Conservation (phyloP, 2,797 vertebrate genomes). For the Neosilurus mollespiculum region DNA sequence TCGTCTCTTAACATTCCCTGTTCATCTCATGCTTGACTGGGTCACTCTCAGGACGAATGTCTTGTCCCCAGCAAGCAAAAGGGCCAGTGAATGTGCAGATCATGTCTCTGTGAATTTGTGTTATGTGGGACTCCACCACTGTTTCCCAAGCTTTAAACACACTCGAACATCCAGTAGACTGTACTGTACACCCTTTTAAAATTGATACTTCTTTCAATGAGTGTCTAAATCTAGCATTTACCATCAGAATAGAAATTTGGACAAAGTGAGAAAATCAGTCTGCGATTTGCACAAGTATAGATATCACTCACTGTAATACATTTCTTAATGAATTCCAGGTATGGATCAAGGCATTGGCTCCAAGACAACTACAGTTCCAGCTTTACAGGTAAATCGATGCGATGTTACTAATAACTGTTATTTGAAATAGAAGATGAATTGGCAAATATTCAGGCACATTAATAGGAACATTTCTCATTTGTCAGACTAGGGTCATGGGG, state of each 20-base stretch:
- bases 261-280: background rate
- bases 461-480: background rate
- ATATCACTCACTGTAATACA: background rate
- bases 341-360: constrained; percentile 59
- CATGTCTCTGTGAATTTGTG: constrained; percentile 63
- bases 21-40: constrained; percentile 3
- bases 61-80: background rate
- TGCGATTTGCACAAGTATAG: background rate
- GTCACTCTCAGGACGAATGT: background rate
- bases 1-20: constrained; percentile 16
- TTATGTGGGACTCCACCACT: constrained; percentile 60
- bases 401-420: background rate
- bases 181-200: constrained; percentile 36
- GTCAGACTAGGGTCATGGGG: too few relatives aligned
- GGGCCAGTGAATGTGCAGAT: constrained; percentile 2
- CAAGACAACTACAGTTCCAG: constrained; percentile 44
- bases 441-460: background rate
- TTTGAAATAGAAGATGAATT: background rate
- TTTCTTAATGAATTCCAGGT: constrained; percentile 41
- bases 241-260: background rate
- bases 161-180: constrained; percentile 49
- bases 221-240: background rate
- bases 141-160: constrained; percentile 54
- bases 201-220: background rate
- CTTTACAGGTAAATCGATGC: constrained; percentile 62